Base-by-base conservation (phyloP, 2,797 vertebrate species). In the Dromococcyx pavoninus region DNA sequence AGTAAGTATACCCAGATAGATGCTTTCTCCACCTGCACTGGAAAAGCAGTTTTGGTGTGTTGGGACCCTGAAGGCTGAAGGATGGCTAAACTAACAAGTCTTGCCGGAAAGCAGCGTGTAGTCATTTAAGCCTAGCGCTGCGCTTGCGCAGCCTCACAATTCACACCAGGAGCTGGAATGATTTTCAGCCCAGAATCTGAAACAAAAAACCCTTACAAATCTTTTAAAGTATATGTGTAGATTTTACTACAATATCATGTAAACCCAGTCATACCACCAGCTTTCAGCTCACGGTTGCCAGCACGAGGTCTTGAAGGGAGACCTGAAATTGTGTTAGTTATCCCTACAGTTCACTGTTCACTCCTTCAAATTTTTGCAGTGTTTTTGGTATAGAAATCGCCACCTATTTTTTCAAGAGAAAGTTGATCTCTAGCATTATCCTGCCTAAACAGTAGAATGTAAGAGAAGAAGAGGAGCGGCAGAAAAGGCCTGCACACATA, bases 401-500 rank as follows among this genome's bases (percentile, higher is more conserved):
- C 33, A 84, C 27, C 30, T 37, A 14, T 17, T 10, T 57, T 73
- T 78, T 7, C 39, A 41, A 61, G 19, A 13, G 9, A 32, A 67
- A 71, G 27, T 3, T 1, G 1, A 18, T 51, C 30, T 54, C 17
- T 30, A 25, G 8, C 2, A 2, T 30, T 39, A 15, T 77, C 11
- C 58, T 25, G 24, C 16, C 18, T 62, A 78, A 62, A 60, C 12
- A 13, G 25, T 2, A 80, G 35, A 86, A 50, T 2, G 17, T 7
- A 32, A 72, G 82, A 82, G 21, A 37, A 1, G 0, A 6, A 9
- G 33, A 73, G 23, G 23, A 87, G 6, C 56, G 64, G 23, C 43
- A 87, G 37, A 32, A 89, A 86, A 77, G 77, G 4, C 24, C 39
- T 44, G 11, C 0, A 0, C 1, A 4, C 0, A 5, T 0, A 0